Evolutionary conservation across 2,113 vertebrate genomes (phyloP).

Genomic region (Pundamilia nyererei): DNA sequence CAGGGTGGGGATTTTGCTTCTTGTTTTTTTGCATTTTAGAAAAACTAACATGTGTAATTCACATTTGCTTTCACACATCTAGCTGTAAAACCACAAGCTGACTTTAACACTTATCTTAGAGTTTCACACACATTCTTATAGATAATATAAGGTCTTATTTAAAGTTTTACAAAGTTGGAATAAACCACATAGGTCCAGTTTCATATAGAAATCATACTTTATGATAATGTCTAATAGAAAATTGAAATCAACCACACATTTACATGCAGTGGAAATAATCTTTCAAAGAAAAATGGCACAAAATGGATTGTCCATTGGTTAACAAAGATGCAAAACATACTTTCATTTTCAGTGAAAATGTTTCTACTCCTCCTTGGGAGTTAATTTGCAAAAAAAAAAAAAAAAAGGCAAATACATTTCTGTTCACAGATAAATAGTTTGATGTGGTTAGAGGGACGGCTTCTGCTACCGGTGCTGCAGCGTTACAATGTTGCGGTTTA

Average conservation of each 20-base stretch:
- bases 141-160: not conserved
- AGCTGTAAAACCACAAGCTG: not conserved
- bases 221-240: not conserved
- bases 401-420: not conserved
- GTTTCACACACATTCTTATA: not conserved
- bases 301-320: not conserved
- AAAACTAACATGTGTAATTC: not conserved
- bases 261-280: not conserved
- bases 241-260: not conserved
- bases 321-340: not conserved
- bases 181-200: not conserved
- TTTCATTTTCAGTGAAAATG: not conserved
- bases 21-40: not conserved
- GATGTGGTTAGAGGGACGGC: not conserved
- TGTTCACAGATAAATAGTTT: not conserved
- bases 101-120: not conserved
- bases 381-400: not conserved
- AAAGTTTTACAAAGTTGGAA: not conserved
- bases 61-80: not conserved
- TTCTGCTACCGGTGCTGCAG: not conserved
- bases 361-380: not conserved
- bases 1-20: rapidly evolving
- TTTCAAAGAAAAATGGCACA: not conserved
- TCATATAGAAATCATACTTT: not conserved
- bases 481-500: not conserved